Percentiles rank a stretch among this genome's conserved stretches.
Evolutionary conservation across 2,113 vertebrate genomes (phyloP).

Genomic region (Antechinus stuartii): DNA sequence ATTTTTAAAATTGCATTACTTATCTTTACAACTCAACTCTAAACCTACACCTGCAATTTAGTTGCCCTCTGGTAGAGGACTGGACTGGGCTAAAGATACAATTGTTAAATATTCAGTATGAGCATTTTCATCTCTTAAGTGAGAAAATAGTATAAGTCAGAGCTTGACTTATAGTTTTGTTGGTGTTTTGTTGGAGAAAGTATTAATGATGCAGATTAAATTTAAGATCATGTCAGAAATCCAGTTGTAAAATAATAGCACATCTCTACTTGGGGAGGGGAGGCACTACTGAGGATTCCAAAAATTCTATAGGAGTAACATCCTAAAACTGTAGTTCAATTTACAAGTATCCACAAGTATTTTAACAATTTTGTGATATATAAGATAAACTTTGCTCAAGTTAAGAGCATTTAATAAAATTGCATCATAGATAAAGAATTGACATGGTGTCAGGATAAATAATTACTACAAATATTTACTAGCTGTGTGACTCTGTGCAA

Average conservation of each 20-base stretch:
- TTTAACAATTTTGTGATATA: background rate
- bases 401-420: background rate
- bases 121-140: background rate
- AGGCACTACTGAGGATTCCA: background rate
- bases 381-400: background rate
- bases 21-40: background rate
- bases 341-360: background rate
- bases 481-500: too few relatives aligned
- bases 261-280: background rate
- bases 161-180: background rate
- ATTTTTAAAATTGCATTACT: background rate
- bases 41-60: background rate
- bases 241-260: background rate
- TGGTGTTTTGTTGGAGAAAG: background rate
- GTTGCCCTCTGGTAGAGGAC: background rate
- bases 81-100: background rate
- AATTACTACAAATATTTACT: too few relatives aligned
- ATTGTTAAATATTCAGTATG: background rate
- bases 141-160: background rate
- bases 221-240: background rate
- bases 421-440: background rate
- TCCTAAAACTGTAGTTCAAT: background rate
- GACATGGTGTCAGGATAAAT: too few relatives aligned
- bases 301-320: background rate
- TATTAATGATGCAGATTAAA: background rate